Base-by-base conservation (phyloP, 2,797 vertebrate genomes). In the Gambusia yucatana region DNA sequence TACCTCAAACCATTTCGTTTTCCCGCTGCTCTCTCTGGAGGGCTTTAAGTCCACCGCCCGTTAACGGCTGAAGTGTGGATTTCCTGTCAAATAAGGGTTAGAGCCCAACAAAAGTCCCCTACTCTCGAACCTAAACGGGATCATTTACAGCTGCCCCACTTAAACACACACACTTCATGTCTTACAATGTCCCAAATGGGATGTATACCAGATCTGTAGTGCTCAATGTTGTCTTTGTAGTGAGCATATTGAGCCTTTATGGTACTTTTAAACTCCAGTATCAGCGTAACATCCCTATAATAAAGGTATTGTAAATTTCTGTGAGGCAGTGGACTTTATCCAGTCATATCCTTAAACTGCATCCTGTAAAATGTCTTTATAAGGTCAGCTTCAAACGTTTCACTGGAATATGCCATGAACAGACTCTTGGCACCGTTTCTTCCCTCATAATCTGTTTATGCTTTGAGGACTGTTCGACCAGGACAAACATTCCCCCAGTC, bases 51-150 rank as follows among this genome's bases (percentile, higher is more conserved):
- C 88, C 73, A 76, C 91, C 79, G 83, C 91, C 91, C 88, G 89
- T 95, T 96, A 95, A 96, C 91, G 92, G 93, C 92, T 94, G 81
- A 94, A 95, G 93, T 95, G 94, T 95, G 93, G 95, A 95, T 95
- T 96, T 96, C 94, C 94, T 95, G 95, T 93, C 90, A 93, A 95
- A 90, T 94, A 88, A 89, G 91, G 92, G 94, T 94, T 91, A 91
- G 88, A 87, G 93, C 90, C 93, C 92, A 94, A 93, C 94, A 95
- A 94, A 94, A 91, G 91, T 87, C 88, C 88, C 63, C 81, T 88
- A 81, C 77, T 82, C 81, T 87, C 87, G 92, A 93, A 93, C 92
- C 91, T 91, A 89, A 93, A 88, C 86, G 81, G 92, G 94, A 96
- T 95, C 92, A 89, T 88, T 95, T 95, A 94, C 94, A 96, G 93